Evolutionary conservation across 2,113 vertebrate genomes (phyloP), one percentile per base, ranked within the genome.

Genomic region (Callocephalon fimbriatum): DNA sequence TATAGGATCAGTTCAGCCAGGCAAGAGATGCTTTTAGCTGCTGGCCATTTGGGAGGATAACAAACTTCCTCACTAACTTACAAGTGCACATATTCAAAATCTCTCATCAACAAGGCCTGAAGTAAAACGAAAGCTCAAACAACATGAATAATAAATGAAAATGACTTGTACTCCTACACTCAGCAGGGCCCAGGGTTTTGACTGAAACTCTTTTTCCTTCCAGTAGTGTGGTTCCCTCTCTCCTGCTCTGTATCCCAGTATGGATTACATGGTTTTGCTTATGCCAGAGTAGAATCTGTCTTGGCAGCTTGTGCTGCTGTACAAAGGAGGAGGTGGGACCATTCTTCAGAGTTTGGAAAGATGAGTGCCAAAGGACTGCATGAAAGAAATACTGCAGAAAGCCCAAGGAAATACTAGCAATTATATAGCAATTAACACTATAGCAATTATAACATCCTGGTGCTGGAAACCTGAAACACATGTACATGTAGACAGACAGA

Each of bases 101-200:
- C 81, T 95, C 91, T 96, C 81, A 94, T 80, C 92, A 92, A 53
- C 2, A 3, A 85, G 51, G 45, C 54, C 90, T 76, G 44, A 93
- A 81, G 62, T 88, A 95, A 93, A 94, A 94, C 31, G 51, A 68
- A 85, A 87, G 53, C 73, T 93, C 87, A 89, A 91, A 85, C 61
- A 82, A 81, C 59, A 63, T 65, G 51, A 83, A 93, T 88, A 90
- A 86, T 91, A 90, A 87, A 86, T 86, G 37, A 87, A 91, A 95
- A 84, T 79, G 1, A 73, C 90, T 95, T 88, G 53, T 65, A 93
- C 70, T 91, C 62, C 65, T 88, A 76, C 38, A 85, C 70, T 90
- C 53, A 61, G 25, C 48, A 88, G 62, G 47, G 81, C 56, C 27
- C 40, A 73, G 22, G 62, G 70, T 88, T 90, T 88, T 75, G 53